Conservation (phyloP, 2,113 vertebrate genomes). For the Clarias magur region DNA sequence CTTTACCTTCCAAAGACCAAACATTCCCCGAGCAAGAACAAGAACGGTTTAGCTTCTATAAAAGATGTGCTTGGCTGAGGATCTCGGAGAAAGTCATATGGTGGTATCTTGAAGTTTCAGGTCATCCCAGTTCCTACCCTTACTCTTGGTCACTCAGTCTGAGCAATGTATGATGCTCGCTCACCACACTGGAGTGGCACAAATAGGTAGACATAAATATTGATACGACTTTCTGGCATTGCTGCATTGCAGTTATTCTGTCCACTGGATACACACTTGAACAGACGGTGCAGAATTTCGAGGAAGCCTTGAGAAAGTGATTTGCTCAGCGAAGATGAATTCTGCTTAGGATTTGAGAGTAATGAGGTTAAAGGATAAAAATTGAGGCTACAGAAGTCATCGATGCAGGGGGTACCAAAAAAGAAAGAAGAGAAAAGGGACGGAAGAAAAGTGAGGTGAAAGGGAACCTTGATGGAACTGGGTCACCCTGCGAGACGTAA, state of each 20-base stretch:
- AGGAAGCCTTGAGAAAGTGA: slow-evolving; percentile 46
- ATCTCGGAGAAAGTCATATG: not conserved
- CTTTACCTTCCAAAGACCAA: not conserved
- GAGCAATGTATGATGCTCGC: not conserved
- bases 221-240: slow-evolving; percentile 68
- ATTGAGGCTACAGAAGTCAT: slow-evolving; percentile 17
- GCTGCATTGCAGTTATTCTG: slow-evolving; percentile 73
- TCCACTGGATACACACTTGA: slow-evolving; percentile 20
- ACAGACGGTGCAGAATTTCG: slow-evolving; percentile 55
- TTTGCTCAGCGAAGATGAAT: slow-evolving; percentile 40
- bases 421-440: slow-evolving; percentile 21
- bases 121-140: not conserved
- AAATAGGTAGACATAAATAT: slow-evolving; percentile 73
- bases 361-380: slow-evolving; percentile 21
- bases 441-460: slow-evolving; percentile 50
- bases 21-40: not conserved
- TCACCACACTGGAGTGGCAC: slow-evolving; percentile 50
- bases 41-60: too few relatives aligned
- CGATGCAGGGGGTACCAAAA: not conserved
- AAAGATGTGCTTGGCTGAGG: not conserved
- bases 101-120: not conserved
- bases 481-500: slow-evolving; percentile 72
- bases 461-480: slow-evolving; percentile 68
- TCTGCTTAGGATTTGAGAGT: slow-evolving; percentile 47
- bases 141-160: not conserved